Evolutionary conservation across 2,888 invertebrate genomes (phyloP).

Genomic region (Sepioteuthis lessoniana): DNA sequence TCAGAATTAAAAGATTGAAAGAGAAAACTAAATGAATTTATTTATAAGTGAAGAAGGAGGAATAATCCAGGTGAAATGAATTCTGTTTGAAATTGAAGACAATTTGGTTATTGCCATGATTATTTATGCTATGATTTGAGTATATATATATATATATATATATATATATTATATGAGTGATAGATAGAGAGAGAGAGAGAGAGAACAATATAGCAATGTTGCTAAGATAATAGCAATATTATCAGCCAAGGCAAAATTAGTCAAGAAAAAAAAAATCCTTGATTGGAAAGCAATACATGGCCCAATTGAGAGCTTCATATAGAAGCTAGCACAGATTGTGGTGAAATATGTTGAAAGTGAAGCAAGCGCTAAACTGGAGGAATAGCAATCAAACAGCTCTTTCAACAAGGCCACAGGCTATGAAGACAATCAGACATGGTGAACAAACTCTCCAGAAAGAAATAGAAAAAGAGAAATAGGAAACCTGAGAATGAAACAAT

Average conservation of each 20-base stretch:
- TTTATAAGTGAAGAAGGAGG: neutral
- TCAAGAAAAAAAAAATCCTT: neutral
- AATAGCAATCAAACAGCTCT: conserved; percentile 33
- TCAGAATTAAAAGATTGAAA: neutral
- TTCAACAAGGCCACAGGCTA: neutral
- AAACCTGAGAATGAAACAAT: conserved; percentile 33
- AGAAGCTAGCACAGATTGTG: neutral
- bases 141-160: neutral
- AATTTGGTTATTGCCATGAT: neutral
- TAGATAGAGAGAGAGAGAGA: neutral
- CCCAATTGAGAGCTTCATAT: conserved; percentile 18
- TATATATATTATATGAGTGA: neutral
- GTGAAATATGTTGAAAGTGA: conserved; percentile 33
- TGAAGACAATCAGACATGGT: neutral
- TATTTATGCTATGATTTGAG: neutral
- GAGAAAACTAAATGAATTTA: conserved; percentile 18
- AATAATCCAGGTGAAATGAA: neutral
- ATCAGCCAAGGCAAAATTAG: conserved; percentile 13
- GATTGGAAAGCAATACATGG: conserved; percentile 33
- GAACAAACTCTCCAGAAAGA: neutral
- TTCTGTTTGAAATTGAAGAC: conserved; percentile 11
- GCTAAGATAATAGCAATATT: neutral
- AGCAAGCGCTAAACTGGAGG: conserved; percentile 33
- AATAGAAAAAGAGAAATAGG: neutral
- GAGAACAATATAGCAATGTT: neutral